A percentile compares a stretch with the other conserved stretches of the same genome.
phyloP scores from a whole-genome alignment of 2,888 invertebrate genomes.

The Lymantria monacha region DNA sequence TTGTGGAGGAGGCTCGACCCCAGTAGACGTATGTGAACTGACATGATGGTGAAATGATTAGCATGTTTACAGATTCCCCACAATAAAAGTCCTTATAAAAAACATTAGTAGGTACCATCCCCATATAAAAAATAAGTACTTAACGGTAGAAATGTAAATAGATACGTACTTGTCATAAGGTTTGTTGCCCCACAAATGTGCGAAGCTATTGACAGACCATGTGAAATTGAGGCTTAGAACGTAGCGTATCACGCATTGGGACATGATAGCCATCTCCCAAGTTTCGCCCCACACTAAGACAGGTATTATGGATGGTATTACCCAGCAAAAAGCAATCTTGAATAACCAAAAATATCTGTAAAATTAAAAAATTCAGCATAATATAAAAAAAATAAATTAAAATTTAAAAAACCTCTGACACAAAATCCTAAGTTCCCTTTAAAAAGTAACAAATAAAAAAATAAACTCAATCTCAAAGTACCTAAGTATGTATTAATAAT shows the following conservation, averaged over 20 bases:
- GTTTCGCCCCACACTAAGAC: constrained; percentile 87
- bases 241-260: constrained; percentile 88
- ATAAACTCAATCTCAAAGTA: no score
- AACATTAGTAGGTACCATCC: no score
- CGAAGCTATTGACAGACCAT: constrained; percentile 95
- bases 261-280: constrained; percentile 72
- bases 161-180: constrained; percentile 86
- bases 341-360: constrained; percentile 85
- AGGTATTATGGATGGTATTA: constrained; percentile 87
- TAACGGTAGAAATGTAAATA: neutral
- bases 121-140: neutral
- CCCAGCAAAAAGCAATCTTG: constrained; percentile 86
- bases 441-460: no score
- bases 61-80: no score
- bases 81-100: no score
- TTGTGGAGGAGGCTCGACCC: no score
- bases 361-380: constrained; percentile 1
- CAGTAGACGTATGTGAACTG: no score
- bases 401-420: no score
- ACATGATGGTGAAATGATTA: no score
- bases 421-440: no score
- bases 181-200: constrained; percentile 89
- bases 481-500: no score
- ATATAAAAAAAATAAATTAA: neutral
- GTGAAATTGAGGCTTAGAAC: constrained; percentile 89